Evolutionary conservation across 2,797 vertebrate genomes (phyloP).

Genomic region (Dryobates pubescens): DNA sequence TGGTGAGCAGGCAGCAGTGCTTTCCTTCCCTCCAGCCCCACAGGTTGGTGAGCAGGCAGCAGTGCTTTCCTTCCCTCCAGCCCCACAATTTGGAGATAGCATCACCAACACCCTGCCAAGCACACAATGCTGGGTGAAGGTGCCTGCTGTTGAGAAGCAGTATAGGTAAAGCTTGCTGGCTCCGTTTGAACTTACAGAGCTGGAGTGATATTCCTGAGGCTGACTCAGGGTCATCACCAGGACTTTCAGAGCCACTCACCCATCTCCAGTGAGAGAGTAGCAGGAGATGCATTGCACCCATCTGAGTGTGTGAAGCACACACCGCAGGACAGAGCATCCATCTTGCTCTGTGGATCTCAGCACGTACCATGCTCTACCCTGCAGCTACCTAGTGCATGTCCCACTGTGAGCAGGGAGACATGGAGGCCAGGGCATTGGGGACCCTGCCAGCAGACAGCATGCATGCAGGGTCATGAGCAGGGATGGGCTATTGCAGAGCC

Average conservation of each 20-base stretch:
- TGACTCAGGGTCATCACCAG: neutral
- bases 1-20: neutral
- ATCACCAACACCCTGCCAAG: neutral
- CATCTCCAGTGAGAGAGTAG: neutral
- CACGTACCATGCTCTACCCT: fast-evolving
- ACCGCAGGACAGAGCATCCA: neutral
- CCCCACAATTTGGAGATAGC: fast-evolving
- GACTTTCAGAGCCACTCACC: neutral
- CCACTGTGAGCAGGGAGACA: fast-evolving
- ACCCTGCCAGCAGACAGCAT: neutral
- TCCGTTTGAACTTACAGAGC: neutral
- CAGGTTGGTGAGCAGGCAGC: neutral
- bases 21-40: neutral
- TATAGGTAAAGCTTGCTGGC: neutral
- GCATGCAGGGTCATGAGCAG: neutral
- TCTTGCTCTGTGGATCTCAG: neutral
- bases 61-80: neutral
- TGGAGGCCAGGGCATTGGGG: fast-evolving
- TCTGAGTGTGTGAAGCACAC: fast-evolving
- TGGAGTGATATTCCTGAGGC: neutral
- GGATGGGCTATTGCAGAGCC: neutral
- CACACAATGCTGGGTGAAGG: neutral
- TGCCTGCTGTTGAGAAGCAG: neutral
- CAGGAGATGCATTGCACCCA: neutral
- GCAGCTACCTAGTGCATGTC: neutral